Evolutionary conservation across 2,888 invertebrate genomes (phyloP).

Genomic region (Lepidocyrtoides sp.): DNA sequence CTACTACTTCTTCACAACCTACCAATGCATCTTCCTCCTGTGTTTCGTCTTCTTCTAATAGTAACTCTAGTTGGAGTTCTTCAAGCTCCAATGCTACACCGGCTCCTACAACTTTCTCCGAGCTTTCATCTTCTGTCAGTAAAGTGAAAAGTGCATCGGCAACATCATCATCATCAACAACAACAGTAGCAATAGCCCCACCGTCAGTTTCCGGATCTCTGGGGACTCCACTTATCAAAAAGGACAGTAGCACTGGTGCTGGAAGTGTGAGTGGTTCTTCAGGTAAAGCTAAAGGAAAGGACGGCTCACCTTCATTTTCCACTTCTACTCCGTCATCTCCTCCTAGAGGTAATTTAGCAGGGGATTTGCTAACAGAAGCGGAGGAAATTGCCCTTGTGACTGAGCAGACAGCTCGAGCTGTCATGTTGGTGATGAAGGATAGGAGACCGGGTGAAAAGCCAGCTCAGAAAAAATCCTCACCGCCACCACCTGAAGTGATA

Average conservation of each 20-base stretch:
- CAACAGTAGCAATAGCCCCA: conserved; percentile 1
- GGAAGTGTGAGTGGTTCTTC: conserved; percentile 19
- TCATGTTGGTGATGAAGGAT: conserved; percentile 78
- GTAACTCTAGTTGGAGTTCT: conserved; percentile 71
- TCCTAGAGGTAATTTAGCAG: conserved; percentile 67
- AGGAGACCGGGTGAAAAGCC: conserved; percentile 75
- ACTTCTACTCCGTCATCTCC: conserved; percentile 52
- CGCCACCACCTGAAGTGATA: conserved; percentile 19
- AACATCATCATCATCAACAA: conserved; percentile 42
- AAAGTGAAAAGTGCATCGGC: conserved; percentile 71
- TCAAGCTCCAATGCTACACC: conserved; percentile 32
- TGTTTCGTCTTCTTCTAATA: conserved; percentile 59
- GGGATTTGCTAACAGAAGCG: conserved; percentile 72
- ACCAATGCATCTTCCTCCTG: conserved; percentile 24
- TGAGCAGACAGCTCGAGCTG: conserved; percentile 77
- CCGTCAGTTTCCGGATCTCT: conserved; percentile 33
- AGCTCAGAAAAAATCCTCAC: conserved; percentile 37
- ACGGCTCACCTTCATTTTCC: neutral
- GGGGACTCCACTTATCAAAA: conserved; percentile 74
- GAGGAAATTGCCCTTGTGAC: conserved; percentile 79
- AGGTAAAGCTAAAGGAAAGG: conserved; percentile 61
- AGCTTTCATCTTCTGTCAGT: conserved; percentile 58
- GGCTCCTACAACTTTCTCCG: conserved; percentile 45
- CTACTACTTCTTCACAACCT: conserved; percentile 54
- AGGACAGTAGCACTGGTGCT: conserved; percentile 54